Evolutionary conservation across 2,113 vertebrate species (phyloP), one percentile per base, ranked within the genome.

Genomic region (Pelodiscus sinensis): DNA sequence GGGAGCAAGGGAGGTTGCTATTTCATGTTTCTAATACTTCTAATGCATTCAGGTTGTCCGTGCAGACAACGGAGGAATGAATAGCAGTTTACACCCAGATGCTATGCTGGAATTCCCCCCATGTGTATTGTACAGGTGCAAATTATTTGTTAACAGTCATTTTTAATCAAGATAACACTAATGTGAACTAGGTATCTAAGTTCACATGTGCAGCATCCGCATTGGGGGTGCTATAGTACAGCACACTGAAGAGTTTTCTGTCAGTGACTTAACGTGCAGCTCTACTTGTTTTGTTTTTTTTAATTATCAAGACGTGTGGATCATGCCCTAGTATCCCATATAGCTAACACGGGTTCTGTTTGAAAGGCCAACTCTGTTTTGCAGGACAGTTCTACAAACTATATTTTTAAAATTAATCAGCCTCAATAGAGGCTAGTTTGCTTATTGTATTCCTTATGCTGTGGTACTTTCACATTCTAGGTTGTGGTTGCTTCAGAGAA

Each of bases 311-410:
- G 44, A 44, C 5, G 44, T 44, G 44, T 44, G 44, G 44, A 44
- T 44, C 44, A 3, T 8, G 25, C 60, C 29, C 79, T 83, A 18
- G 15, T 78, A 87, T 93, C 29, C 79, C n/a, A 25, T 86, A 7
- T 77, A 56, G 9, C 16, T 90, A n/a, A 29, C 15, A 22, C 0
- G 1, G 1, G 19, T 62, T 85, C n/a, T 13, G 15, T 86, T 81
- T 73, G 73, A n/a, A 6, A 51, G 31, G 9, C 62, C 73, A 79
- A 55, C 89, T 81, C 38, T 79, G 6, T 85, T 89, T 88, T 80
- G 68, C n/a, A 57, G 60, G 73, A 13, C 31, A 27, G 13, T 58
- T 73, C 3, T 83, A 38, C 18, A 55, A 8, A 38, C 11, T 44
- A 2, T 65, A n/a, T 25, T 82, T 90, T 84, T 9, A 62, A 86